These are phyloP conservation scores for Fragum sueziense DNA, from an alignment of 2,888 invertebrate species.

Conservation along the genomic window DNA sequence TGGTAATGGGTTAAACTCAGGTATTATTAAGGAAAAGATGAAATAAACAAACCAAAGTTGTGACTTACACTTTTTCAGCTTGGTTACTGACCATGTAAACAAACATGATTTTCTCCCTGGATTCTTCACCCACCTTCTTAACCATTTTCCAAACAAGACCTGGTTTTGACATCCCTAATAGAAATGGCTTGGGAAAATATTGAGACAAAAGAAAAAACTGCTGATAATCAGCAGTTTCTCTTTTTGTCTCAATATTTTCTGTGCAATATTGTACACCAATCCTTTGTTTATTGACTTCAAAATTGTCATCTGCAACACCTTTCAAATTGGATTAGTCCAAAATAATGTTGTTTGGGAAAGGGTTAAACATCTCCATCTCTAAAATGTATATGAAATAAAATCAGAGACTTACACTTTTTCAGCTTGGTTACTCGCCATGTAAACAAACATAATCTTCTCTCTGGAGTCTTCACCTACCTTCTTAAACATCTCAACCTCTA, in stretches of 20 bases:
- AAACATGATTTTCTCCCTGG: conserved; percentile 61
- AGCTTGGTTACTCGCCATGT: conserved; percentile 45
- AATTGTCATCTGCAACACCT: no score
- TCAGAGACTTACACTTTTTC: conserved; percentile 40
- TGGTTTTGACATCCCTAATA: no score
- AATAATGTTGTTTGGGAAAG: no score
- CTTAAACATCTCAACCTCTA: conserved; percentile 62
- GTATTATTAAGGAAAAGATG: not conserved
- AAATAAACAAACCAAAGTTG: not conserved
- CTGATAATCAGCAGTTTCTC: no score
- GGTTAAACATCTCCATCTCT: not conserved
- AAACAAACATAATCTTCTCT: conserved; percentile 62
- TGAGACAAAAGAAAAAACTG: no score
- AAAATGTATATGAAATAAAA: not conserved
- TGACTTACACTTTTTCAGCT: conserved; percentile 46
- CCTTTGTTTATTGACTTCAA: no score
- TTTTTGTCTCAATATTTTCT: no score
- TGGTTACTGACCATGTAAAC: conserved; percentile 45
- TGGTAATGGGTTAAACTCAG: no score
- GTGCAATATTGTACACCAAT: no score
- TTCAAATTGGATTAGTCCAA: no score
- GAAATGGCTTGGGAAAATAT: no score
- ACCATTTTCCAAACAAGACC: no score
- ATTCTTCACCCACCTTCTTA: conserved; percentile 46
- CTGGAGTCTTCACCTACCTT: conserved; percentile 51